phyloP scores from a whole-genome alignment of 2,888 invertebrate genomes.

The Perizoma flavofasciatum region DNA sequence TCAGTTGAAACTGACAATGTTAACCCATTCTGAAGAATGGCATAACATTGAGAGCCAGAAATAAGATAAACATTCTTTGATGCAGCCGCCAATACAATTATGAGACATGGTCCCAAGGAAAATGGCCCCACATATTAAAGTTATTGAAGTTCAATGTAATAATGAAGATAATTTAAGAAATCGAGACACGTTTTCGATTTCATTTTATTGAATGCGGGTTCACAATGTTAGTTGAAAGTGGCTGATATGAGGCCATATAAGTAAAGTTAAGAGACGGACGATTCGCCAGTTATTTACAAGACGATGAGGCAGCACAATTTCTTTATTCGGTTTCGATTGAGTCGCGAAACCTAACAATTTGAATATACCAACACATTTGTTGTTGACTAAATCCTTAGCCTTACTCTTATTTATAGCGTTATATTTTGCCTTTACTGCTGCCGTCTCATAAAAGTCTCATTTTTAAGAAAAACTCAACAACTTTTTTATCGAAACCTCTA shows the following conservation, averaged over 20 bases:
- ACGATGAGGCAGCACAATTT: constrained; percentile 64
- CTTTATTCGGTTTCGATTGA: constrained; percentile 63
- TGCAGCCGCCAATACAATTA: too few species aligned
- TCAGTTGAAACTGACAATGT: neutral
- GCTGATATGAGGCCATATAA: constrained; percentile 56
- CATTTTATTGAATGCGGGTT: constrained; percentile 56
- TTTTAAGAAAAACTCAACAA: constrained; percentile 25
- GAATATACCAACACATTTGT: constrained; percentile 51
- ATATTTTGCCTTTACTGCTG: constrained; percentile 57
- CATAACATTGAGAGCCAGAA: too few species aligned
- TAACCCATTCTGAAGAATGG: too few species aligned
- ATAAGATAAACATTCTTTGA: too few species aligned
- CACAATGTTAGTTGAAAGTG: constrained; percentile 52
- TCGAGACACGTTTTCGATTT: constrained; percentile 58
- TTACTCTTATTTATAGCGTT: constrained; percentile 58
- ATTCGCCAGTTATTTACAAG: constrained; percentile 64
- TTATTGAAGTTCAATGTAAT: constrained; percentile 34
- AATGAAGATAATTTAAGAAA: constrained; percentile 44
- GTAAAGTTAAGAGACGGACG: constrained; percentile 55
- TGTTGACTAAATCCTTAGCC: constrained; percentile 52
- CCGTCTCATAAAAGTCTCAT: constrained; percentile 45
- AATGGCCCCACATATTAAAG: constrained; percentile 21
- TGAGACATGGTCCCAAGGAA: neutral
- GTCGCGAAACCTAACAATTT: constrained; percentile 46
- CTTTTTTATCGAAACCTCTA: constrained; percentile 24